These are phyloP conservation scores for Aphrophora alni DNA, from an alignment of 2,888 invertebrate species.

Conservation along the genomic window DNA sequence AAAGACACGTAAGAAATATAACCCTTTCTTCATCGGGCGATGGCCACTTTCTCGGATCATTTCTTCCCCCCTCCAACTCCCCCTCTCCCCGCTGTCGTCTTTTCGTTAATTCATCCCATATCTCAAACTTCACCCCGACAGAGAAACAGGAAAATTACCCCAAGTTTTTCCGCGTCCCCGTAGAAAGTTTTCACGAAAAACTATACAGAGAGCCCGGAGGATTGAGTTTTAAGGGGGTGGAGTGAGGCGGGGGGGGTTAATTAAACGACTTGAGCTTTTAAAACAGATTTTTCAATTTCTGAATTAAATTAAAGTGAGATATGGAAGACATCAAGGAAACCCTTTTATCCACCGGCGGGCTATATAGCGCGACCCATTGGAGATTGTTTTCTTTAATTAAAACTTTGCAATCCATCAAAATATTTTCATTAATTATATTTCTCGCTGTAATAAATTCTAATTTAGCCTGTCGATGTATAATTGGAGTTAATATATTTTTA, in stretches of 20 bases:
- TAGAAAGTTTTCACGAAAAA: constrained; percentile 7
- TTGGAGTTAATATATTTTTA: neutral
- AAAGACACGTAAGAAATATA: constrained; percentile 4
- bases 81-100: neutral
- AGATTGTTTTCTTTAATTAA: constrained; percentile 9
- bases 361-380: neutral
- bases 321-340: constrained; percentile 33
- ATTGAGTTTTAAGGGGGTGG: no score
- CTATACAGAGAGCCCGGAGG: neutral
- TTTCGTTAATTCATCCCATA: constrained; percentile 24
- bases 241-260: neutral
- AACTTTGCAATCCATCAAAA: constrained; percentile 6
- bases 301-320: constrained; percentile 47
- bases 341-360: neutral
- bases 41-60: constrained; percentile 14
- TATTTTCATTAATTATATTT: neutral
- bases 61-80: neutral
- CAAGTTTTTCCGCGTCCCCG: constrained; percentile 24
- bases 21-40: constrained; percentile 10
- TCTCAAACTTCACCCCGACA: constrained; percentile 17
- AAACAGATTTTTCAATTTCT: constrained; percentile 46
- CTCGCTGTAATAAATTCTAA: neutral
- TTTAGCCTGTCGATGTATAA: neutral
- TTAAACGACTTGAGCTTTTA: constrained; percentile 19
- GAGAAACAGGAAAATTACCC: constrained; percentile 22